Conservation (phyloP, 2,888 invertebrate genomes). For the Parnassius apollo region DNA sequence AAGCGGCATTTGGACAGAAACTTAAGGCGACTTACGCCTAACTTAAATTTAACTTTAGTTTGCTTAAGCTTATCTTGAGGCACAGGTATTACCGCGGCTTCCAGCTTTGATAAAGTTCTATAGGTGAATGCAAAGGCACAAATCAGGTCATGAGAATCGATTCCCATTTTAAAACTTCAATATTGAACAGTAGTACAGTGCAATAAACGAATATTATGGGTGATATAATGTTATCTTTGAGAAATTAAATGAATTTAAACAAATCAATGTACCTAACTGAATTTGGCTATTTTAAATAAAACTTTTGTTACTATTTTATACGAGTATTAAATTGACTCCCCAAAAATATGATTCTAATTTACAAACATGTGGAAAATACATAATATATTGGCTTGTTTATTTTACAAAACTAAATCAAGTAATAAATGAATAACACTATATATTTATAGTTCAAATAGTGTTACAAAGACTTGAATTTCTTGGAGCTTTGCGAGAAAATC, state of each 20-base stretch:
- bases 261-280: too few species aligned
- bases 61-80: slow-evolving; percentile 26
- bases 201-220: too few species aligned
- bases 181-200: background rate
- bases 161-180: slow-evolving; percentile 26
- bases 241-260: too few species aligned
- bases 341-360: too few species aligned
- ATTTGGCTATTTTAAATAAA: too few species aligned
- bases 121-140: slow-evolving; percentile 44
- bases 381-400: too few species aligned
- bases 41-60: slow-evolving; percentile 28
- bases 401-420: too few species aligned
- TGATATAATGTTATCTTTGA: too few species aligned
- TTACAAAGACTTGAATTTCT: background rate
- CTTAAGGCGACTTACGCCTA: slow-evolving; percentile 26
- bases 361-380: too few species aligned
- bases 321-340: too few species aligned
- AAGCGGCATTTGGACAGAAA: slow-evolving; percentile 25
- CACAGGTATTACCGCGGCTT: slow-evolving; percentile 26
- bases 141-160: slow-evolving; percentile 56
- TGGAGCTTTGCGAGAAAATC: slow-evolving; percentile 4
- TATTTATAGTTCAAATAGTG: background rate
- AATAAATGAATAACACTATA: background rate
- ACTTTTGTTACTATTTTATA: too few species aligned
- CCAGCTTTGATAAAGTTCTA: slow-evolving; percentile 27